phyloP scores from a whole-genome alignment of 2,797 vertebrate genomes.

The Intellagama lesueurii region DNA sequence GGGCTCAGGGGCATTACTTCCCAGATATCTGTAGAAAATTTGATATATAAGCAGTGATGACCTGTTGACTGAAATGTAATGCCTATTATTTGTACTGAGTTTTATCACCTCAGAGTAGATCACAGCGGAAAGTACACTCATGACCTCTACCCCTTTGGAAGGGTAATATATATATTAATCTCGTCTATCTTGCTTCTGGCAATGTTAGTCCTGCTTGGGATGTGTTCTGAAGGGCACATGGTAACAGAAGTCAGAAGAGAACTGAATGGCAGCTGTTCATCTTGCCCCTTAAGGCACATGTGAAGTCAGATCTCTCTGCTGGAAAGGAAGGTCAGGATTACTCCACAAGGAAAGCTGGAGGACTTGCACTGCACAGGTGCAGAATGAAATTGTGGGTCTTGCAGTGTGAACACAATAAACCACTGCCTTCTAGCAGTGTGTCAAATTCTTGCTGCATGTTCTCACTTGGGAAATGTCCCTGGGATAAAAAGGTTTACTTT shows the following conservation, averaged over 20 bases:
- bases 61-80: background rate
- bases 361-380: background rate
- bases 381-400: background rate
- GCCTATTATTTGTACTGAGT: background rate
- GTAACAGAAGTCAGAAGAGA: background rate
- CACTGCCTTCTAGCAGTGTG: conserved; percentile 23
- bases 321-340: background rate
- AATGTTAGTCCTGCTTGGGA: background rate
- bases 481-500: background rate
- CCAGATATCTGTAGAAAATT: background rate
- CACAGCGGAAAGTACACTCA: background rate
- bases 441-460: conserved; percentile 19
- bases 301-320: background rate
- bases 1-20: background rate
- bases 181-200: background rate
- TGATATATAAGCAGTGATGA: background rate
- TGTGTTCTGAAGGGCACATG: background rate
- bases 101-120: background rate
- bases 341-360: background rate
- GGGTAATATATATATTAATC: background rate
- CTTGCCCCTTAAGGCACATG: background rate
- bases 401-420: background rate
- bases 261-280: background rate
- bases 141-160: background rate
- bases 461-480: conserved; percentile 26